phyloP scores from a whole-genome alignment of 2,888 invertebrate genomes.

The Protonemura montana region DNA sequence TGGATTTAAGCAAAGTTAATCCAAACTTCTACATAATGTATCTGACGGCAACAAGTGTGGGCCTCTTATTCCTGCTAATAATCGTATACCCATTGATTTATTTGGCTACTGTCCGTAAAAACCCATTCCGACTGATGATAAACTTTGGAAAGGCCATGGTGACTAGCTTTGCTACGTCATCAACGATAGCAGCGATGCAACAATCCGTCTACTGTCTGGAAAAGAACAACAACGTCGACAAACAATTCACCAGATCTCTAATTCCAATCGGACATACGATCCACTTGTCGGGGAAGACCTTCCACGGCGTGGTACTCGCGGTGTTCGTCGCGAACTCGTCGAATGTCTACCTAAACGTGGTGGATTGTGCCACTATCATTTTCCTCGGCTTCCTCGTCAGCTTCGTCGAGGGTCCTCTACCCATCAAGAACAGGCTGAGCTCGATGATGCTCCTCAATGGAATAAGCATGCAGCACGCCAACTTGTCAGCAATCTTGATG shows the following conservation, averaged over 20 bases:
- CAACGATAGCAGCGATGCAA: not conserved
- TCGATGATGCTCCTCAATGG: not conserved
- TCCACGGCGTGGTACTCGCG: not conserved
- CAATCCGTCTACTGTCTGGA: not conserved
- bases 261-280: not conserved
- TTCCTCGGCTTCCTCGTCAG: not conserved
- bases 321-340: not conserved
- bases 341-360: not conserved
- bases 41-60: not conserved
- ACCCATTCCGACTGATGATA: not conserved
- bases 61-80: not conserved
- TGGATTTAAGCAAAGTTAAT: not conserved
- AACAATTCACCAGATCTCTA: not conserved
- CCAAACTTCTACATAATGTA: not conserved
- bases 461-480: not conserved
- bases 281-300: not conserved
- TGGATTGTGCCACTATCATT: not conserved
- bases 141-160: not conserved
- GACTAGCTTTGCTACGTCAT: not conserved
- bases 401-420: not conserved
- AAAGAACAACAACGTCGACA: not conserved
- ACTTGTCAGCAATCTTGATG: not conserved
- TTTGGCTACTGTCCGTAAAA: not conserved
- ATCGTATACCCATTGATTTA: not conserved
- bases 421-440: not conserved